Evolutionary conservation across 2,888 invertebrate genomes (phyloP).

Genomic region (Cataglyphis albicans): DNA sequence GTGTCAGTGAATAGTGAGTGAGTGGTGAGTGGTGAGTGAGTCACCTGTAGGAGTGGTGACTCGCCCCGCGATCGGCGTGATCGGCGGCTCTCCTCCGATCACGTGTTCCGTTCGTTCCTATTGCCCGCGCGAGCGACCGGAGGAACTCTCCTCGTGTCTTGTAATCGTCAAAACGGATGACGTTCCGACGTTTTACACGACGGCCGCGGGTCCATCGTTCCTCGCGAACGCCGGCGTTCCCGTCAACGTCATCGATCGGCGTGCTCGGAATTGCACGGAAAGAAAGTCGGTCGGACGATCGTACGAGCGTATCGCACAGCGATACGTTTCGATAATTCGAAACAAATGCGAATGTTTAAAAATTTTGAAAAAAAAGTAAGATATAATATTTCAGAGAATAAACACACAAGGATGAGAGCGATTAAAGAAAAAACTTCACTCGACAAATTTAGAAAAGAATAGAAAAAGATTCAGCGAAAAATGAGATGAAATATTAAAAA

Average conservation of each 20-base stretch:
- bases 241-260: constrained; percentile 53
- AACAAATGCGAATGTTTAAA: neutral
- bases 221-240: constrained; percentile 44
- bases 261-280: constrained; percentile 39
- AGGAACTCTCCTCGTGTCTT: constrained; percentile 64
- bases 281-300: constrained; percentile 58
- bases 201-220: constrained; percentile 67
- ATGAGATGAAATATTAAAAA: neutral
- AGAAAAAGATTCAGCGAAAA: neutral
- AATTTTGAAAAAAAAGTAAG: neutral
- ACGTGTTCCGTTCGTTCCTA: constrained; percentile 70
- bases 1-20: constrained; percentile 66
- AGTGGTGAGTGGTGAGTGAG: constrained; percentile 76
- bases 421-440: neutral
- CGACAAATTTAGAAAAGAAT: neutral
- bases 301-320: constrained; percentile 44
- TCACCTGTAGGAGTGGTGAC: constrained; percentile 76
- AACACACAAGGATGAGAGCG: neutral
- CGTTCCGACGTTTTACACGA: constrained; percentile 79
- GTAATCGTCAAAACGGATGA: constrained; percentile 76
- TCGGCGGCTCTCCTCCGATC: constrained; percentile 68
- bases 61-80: constrained; percentile 73
- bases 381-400: neutral
- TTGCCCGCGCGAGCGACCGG: constrained; percentile 46
- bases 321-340: neutral